Evolutionary conservation across 2,113 vertebrate species (phyloP).

Genomic region (Salvelinus namaycush): DNA sequence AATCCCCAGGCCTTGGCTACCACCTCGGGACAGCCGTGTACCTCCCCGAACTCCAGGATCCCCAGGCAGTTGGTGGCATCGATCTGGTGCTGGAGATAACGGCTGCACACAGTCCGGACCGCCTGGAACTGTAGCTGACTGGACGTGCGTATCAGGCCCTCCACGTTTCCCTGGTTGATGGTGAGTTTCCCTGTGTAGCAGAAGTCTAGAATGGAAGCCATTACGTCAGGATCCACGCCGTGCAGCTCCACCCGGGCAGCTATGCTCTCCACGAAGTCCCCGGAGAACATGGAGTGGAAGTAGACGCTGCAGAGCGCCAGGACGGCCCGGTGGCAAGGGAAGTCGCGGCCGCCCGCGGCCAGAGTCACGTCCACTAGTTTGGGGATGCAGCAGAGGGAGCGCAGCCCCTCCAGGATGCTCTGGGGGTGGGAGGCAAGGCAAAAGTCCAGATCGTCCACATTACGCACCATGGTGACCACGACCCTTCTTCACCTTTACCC

Average conservation of each 20-base stretch:
- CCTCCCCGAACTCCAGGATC: slow-evolving; percentile 92
- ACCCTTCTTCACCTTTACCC: neutral
- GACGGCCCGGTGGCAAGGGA: slow-evolving; percentile 90
- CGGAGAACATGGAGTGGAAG: slow-evolving; percentile 92
- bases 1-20: slow-evolving; percentile 91
- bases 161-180: slow-evolving; percentile 91
- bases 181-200: slow-evolving; percentile 92
- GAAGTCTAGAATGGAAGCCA: slow-evolving; percentile 86
- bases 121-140: slow-evolving; percentile 89
- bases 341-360: slow-evolving; percentile 79
- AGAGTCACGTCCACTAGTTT: slow-evolving; percentile 88
- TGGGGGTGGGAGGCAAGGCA: slow-evolving; percentile 88
- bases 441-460: slow-evolving; percentile 92
- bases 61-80: slow-evolving; percentile 93
- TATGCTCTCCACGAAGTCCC: slow-evolving; percentile 91
- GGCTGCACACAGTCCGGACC: slow-evolving; percentile 86
- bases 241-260: slow-evolving; percentile 86
- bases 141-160: slow-evolving; percentile 83
- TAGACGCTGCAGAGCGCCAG: slow-evolving; percentile 94
- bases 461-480: slow-evolving; percentile 84
- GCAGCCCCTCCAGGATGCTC: slow-evolving; percentile 86
- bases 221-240: slow-evolving; percentile 78
- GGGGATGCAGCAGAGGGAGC: slow-evolving; percentile 81
- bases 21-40: slow-evolving; percentile 88
- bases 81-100: slow-evolving; percentile 95